Evolutionary conservation across 1,140 invertebrate genomes (phyloP).

Genomic region (Caenorhabditis latens): DNA sequence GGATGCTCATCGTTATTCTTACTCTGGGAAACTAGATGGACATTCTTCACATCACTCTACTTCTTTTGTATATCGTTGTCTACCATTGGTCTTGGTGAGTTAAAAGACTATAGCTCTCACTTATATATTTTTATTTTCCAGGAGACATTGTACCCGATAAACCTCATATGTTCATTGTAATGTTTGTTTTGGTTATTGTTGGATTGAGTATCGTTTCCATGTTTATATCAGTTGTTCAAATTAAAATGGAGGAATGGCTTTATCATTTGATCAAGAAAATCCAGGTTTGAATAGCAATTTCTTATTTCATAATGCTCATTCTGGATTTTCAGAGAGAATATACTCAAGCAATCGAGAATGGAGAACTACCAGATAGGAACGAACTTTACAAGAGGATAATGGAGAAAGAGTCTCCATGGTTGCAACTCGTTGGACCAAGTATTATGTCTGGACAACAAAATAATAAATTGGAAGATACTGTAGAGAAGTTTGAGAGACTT

Average conservation of each 20-base stretch:
- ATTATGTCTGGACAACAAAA: conserved; percentile 74
- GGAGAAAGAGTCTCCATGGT: conserved; percentile 71
- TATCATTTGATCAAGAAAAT: conserved; percentile 72
- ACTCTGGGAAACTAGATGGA: conserved; percentile 85
- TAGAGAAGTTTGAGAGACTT: conserved; percentile 71
- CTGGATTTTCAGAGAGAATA: conserved; percentile 72
- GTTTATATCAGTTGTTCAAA: conserved; percentile 75
- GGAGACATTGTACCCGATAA: conserved; percentile 77
- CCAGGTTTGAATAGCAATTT: not conserved
- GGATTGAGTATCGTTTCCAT: conserved; percentile 77
- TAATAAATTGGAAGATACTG: conserved; percentile 68
- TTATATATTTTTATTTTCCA: conserved; percentile 54
- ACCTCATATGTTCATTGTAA: conserved; percentile 75
- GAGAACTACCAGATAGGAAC: conserved; percentile 59
- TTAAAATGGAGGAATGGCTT: conserved; percentile 78
- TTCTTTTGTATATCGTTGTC: conserved; percentile 95
- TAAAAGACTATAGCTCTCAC: not conserved
- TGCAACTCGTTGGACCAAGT: conserved; percentile 72
- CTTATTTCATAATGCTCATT: not conserved
- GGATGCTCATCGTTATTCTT: conserved; percentile 74
- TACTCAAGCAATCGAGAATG: conserved; percentile 68
- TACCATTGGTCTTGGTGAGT: conserved; percentile 83
- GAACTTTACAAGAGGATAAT: conserved; percentile 70
- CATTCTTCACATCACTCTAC: conserved; percentile 89
- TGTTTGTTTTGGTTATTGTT: conserved; percentile 77